These are phyloP conservation scores for Microctonus brassicae DNA, from an alignment of 2,888 invertebrate genomes.

Conservation along the genomic window DNA sequence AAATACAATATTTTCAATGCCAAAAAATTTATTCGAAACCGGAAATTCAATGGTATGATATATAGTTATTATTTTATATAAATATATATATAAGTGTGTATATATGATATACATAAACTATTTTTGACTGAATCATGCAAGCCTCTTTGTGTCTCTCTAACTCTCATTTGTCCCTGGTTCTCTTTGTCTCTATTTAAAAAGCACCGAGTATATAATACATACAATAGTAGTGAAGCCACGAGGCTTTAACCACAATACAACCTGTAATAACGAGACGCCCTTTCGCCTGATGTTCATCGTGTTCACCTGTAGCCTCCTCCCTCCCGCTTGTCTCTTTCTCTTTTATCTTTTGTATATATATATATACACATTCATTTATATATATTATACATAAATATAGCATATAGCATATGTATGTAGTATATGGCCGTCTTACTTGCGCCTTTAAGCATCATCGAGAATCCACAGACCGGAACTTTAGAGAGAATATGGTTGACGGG, in stretches of 20 bases:
- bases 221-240: constrained; percentile 26
- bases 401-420: neutral
- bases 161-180: neutral
- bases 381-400: too few relatives aligned
- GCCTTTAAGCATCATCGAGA: constrained; percentile 3
- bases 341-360: neutral
- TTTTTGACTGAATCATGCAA: constrained; percentile 12
- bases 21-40: too few relatives aligned
- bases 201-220: too few relatives aligned
- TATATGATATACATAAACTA: constrained; percentile 19
- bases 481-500: neutral
- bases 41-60: too few relatives aligned
- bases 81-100: neutral
- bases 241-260: constrained; percentile 41
- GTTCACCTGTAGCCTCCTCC: constrained; percentile 39
- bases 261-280: constrained; percentile 48
- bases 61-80: too few relatives aligned
- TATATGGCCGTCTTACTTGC: neutral
- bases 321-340: constrained; percentile 25
- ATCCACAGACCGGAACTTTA: constrained; percentile 1
- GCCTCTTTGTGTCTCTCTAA: neutral
- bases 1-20: too few relatives aligned
- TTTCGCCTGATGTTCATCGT: constrained; percentile 41
- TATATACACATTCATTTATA: neutral
- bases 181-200: constrained; percentile 8